phyloP scores from a whole-genome alignment of 2,113 vertebrate species.

The Vanacampus margaritifer region DNA sequence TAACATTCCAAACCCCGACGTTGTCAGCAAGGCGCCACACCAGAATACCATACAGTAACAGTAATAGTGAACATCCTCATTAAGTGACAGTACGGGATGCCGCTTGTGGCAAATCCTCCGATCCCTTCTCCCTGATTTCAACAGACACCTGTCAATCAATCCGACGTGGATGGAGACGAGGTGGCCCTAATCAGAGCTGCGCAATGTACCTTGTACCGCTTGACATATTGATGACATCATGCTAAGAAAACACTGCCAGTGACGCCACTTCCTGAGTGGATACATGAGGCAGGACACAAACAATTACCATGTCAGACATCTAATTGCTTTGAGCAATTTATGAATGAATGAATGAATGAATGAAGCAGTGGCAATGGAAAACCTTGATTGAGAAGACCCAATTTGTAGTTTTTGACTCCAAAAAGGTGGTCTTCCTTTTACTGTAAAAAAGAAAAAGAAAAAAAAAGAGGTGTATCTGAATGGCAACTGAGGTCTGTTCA shows the following conservation, averaged over 20 bases:
- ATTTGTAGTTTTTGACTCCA: no score
- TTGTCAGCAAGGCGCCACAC: not conserved
- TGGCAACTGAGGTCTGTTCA: no score
- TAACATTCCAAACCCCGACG: not conserved
- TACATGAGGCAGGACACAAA: not conserved
- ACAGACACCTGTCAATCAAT: slow-evolving; percentile 57
- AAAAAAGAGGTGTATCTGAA: no score
- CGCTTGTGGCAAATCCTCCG: slow-evolving; percentile 34
- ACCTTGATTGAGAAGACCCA: no score
- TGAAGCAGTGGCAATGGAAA: no score
- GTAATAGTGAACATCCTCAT: slow-evolving; percentile 40
- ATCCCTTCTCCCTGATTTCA: slow-evolving; percentile 32
- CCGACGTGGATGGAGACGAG: slow-evolving; percentile 4
- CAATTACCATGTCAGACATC: no score
- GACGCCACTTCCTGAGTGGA: not conserved
- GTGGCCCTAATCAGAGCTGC: slow-evolving; percentile 7
- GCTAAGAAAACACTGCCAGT: not conserved
- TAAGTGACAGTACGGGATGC: slow-evolving; percentile 34
- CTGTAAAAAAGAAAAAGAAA: no score
- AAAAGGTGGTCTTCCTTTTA: no score
- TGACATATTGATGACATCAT: not conserved
- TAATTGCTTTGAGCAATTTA: no score
- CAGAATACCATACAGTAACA: not conserved
- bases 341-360: no score
- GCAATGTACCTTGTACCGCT: not conserved